Evolutionary conservation across 2,113 vertebrate genomes (phyloP).

Genomic region (Petromus typicus): DNA sequence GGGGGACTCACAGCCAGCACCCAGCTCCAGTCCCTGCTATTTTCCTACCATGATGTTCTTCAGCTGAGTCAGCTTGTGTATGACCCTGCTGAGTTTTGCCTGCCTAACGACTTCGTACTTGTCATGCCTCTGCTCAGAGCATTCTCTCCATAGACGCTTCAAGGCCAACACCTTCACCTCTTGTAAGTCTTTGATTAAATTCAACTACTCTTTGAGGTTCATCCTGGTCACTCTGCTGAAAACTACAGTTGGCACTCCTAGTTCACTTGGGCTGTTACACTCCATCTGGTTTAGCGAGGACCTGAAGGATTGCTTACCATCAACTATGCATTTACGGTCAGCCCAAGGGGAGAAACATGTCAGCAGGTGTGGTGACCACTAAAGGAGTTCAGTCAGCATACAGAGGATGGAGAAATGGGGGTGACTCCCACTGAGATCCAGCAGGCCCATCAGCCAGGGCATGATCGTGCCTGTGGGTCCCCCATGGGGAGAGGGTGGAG

Average conservation of each 20-base stretch:
- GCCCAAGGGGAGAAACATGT: background rate
- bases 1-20: no score
- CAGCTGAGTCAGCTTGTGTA: background rate
- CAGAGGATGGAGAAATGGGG: background rate
- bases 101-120: background rate
- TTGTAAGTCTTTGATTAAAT: background rate
- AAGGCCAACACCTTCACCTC: background rate
- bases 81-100: background rate
- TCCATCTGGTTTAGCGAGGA: background rate
- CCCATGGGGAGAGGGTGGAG: background rate
- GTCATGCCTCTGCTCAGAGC: background rate
- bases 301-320: background rate
- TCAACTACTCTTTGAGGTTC: no score
- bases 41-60: no score
- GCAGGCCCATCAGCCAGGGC: background rate
- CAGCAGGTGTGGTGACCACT: accelerated
- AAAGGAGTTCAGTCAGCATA: accelerated
- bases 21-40: background rate
- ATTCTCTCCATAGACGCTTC: background rate
- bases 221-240: no score
- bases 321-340: background rate
- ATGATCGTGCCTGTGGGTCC: background rate
- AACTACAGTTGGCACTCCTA: background rate
- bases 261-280: background rate
- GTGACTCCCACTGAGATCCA: accelerated